Evolutionary conservation across 2,888 invertebrate genomes (phyloP).

Genomic region (Gasteruption jaculator): DNA sequence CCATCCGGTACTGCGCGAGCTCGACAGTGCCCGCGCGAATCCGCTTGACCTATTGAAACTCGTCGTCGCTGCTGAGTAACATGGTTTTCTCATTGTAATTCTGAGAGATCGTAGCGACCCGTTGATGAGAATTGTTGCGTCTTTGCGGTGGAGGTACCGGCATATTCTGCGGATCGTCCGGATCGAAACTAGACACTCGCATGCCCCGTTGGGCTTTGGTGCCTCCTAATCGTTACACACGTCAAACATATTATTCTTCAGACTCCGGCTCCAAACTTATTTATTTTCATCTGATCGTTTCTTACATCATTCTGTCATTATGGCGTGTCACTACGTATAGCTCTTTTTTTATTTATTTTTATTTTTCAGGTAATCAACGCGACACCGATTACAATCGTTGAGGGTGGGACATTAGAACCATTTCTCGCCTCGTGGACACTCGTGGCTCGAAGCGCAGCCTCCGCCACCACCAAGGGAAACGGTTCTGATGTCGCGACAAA

Average conservation of each 20-base stretch:
- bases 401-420: no score
- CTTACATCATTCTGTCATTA: neutral
- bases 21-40: no score
- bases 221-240: slow-evolving; percentile 51
- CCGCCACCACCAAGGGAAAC: no score
- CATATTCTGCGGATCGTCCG: slow-evolving; percentile 61
- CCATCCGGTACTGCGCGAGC: no score
- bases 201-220: slow-evolving; percentile 65
- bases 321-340: slow-evolving; percentile 1
- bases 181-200: slow-evolving; percentile 65
- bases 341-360: slow-evolving; percentile 6
- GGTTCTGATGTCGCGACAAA: no score
- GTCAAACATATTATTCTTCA: slow-evolving; percentile 24
- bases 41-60: slow-evolving; percentile 75
- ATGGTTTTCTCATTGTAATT: slow-evolving; percentile 96
- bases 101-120: slow-evolving; percentile 75
- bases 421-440: no score
- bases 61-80: slow-evolving; percentile 92
- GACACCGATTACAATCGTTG: no score
- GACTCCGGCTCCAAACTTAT: slow-evolving; percentile 7
- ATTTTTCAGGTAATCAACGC: slow-evolving; percentile 20
- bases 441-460: no score
- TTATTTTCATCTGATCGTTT: no score
- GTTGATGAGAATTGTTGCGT: slow-evolving; percentile 60
- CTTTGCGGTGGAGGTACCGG: slow-evolving; percentile 47